Conservation (phyloP, 2,888 invertebrate genomes). For the Epiblema foenella region DNA sequence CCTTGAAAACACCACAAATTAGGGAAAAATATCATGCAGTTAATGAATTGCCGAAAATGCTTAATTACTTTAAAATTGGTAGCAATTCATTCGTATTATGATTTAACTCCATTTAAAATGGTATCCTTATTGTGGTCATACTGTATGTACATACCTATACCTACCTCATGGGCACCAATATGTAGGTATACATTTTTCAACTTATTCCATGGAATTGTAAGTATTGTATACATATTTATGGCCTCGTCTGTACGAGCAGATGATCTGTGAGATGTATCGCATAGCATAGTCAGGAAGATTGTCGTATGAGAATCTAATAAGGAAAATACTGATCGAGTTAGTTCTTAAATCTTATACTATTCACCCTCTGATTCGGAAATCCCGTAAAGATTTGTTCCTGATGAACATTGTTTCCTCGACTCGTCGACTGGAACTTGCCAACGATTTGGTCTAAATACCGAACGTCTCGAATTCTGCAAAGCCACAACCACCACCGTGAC, state of each 20-base stretch:
- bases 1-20: too few relatives aligned
- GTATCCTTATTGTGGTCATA: neutral
- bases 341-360: too few relatives aligned
- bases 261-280: too few relatives aligned
- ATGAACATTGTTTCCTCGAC: conserved; percentile 15
- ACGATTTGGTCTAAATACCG: conserved; percentile 32
- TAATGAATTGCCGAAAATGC: neutral
- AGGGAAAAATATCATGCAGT: too few relatives aligned
- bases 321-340: neutral
- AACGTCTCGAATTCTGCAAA: conserved; percentile 39
- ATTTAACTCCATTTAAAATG: neutral
- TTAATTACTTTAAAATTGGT: conserved; percentile 7
- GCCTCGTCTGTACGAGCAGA: too few relatives aligned
- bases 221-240: too few relatives aligned
- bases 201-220: too few relatives aligned
- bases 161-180: too few relatives aligned
- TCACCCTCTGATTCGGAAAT: neutral
- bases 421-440: conserved; percentile 23
- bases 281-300: too few relatives aligned
- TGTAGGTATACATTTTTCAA: too few relatives aligned
- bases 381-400: neutral
- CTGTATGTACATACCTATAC: too few relatives aligned
- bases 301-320: neutral
- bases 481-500: conserved; percentile 39
- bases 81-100: neutral